phyloP scores from a whole-genome alignment of 1,140 invertebrate species.

The Eueides isabella region DNA sequence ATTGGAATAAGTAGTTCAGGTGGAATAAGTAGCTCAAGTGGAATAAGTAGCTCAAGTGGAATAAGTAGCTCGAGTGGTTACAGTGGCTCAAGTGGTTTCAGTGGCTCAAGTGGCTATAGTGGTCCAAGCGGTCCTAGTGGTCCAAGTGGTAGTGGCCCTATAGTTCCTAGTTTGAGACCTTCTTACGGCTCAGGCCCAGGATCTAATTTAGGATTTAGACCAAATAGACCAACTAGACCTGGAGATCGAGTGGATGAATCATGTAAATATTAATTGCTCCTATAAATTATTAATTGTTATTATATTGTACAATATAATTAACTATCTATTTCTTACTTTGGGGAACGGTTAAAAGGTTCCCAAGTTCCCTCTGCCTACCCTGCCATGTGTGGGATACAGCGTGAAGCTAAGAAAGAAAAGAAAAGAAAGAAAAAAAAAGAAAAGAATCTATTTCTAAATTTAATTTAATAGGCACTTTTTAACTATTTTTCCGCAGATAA shows the following conservation, averaged over 20 bases:
- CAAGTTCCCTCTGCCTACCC: too few species aligned
- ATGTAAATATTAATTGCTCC: constrained; percentile 47
- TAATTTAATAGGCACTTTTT: too few species aligned
- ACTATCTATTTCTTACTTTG: too few species aligned
- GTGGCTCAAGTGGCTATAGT: not conserved
- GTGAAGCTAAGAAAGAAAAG: too few species aligned
- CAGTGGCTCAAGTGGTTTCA: not conserved
- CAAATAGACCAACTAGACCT: constrained; percentile 33
- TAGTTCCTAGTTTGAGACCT: constrained; percentile 18
- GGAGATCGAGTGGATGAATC: constrained; percentile 48
- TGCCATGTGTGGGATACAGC: too few species aligned
- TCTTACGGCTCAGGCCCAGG: constrained; percentile 20
- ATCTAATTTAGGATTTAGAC: constrained; percentile 30
- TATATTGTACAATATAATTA: too few species aligned
- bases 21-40: not conserved
- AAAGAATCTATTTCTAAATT: too few species aligned
- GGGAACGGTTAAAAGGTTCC: too few species aligned
- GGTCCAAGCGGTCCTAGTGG: not conserved
- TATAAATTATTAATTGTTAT: not conserved
- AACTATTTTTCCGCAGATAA: too few species aligned
- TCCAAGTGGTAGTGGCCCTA: not conserved
- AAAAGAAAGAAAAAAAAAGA: too few species aligned
- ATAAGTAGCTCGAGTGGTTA: not conserved
- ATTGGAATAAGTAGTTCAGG: not conserved
- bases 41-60: not conserved